Percentiles rank a stretch among this genome's conserved stretches.
Evolutionary conservation across 2,888 invertebrate species (phyloP).

Genomic region (Dynastes grantii): DNA sequence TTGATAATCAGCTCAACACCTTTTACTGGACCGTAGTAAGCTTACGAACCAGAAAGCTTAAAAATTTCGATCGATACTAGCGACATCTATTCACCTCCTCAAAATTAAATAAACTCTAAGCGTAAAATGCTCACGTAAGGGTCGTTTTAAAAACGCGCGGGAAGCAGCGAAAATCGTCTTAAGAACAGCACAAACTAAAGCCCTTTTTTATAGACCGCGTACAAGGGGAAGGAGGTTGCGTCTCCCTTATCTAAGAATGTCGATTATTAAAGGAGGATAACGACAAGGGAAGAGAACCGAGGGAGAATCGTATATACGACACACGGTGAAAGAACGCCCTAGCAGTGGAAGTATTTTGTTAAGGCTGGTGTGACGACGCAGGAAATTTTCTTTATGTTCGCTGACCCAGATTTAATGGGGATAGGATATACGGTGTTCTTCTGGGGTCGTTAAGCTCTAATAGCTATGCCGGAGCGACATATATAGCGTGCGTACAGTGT

Average conservation of each 20-base stretch:
- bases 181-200: conserved; percentile 14
- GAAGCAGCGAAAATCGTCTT: conserved; percentile 4
- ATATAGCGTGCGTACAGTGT: not conserved
- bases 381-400: conserved; percentile 38
- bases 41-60: too few species aligned
- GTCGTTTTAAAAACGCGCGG: not conserved
- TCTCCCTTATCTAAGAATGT: conserved; percentile 4
- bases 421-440: conserved; percentile 10
- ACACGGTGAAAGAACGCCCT: not conserved
- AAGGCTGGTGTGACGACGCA: conserved; percentile 31
- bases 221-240: too few species aligned
- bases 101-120: conserved; percentile 23
- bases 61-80: not conserved
- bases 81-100: conserved; percentile 20
- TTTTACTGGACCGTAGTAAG: too few species aligned
- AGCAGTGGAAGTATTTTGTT: conserved; percentile 34
- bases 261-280: conserved; percentile 16
- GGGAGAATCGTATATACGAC: not conserved
- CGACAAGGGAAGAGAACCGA: not conserved
- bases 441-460: conserved; percentile 31
- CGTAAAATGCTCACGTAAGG: conserved; percentile 1
- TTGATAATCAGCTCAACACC: too few species aligned
- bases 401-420: conserved; percentile 39
- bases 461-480: conserved; percentile 9
- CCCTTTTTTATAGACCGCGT: not conserved